Conservation (phyloP, 2,888 invertebrate species). For the Asteroscopus sphinx region DNA sequence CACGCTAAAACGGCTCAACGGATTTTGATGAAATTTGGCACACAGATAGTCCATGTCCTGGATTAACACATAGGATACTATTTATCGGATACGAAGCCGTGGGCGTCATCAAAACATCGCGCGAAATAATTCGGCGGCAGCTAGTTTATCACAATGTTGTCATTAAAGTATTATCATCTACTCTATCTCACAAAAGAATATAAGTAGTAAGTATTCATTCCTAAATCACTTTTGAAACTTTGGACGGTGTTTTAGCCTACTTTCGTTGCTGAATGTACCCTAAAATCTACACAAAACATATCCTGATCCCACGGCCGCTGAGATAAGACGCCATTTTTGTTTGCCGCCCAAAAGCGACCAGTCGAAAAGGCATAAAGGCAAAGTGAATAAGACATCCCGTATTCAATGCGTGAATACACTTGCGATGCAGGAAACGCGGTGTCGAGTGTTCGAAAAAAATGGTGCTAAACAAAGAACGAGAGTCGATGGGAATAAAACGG, state of each 20-base stretch:
- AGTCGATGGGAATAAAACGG: constrained; percentile 55
- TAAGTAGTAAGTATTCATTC: no score
- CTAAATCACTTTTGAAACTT: no score
- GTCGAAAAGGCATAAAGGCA: constrained; percentile 89
- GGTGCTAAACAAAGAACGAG: constrained; percentile 44
- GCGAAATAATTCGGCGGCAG: no score
- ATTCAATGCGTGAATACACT: constrained; percentile 80
- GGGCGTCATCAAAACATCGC: no score
- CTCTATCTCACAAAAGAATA: no score
- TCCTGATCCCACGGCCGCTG: constrained; percentile 75
- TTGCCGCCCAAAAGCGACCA: constrained; percentile 73
- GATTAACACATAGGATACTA: no score
- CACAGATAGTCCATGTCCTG: no score
- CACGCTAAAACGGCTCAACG: no score
- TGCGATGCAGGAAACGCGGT: constrained; percentile 87
- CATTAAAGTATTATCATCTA: no score
- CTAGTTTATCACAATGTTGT: no score
- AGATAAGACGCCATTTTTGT: constrained; percentile 81
- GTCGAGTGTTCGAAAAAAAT: constrained; percentile 77
- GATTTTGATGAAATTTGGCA: no score
- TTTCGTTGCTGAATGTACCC: constrained; percentile 36
- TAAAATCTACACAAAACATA: constrained; percentile 43
- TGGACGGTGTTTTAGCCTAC: background rate
- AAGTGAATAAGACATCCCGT: constrained; percentile 69
- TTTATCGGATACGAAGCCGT: no score